Percentiles rank a stretch among this genome's conserved stretches.
Evolutionary conservation across 2,888 invertebrate genomes (phyloP).

Genomic region (Lepidochrysops patricia): DNA sequence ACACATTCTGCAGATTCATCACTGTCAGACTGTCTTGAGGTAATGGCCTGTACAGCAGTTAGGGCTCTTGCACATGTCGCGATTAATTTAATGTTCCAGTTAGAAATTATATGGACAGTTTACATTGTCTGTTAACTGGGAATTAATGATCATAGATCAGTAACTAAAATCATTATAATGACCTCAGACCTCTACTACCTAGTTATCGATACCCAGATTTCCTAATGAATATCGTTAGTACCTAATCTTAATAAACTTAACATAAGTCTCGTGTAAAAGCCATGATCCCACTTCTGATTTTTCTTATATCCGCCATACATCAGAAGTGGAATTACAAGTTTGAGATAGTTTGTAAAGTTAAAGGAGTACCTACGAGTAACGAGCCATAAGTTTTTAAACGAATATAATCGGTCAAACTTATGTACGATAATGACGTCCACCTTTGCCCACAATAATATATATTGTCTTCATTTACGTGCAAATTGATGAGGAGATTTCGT

Average conservation of each 20-base stretch:
- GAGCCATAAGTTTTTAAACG: constrained; percentile 17
- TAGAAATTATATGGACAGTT: background rate
- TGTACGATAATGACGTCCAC: background rate
- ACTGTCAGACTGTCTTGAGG: constrained; percentile 28
- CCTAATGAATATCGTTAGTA: too few relatives aligned
- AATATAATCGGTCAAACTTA: constrained; percentile 21
- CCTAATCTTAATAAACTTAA: too few relatives aligned
- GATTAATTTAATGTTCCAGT: background rate
- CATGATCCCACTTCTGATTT: too few relatives aligned
- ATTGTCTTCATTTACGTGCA: background rate
- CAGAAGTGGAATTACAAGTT: background rate
- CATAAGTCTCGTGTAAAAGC: too few relatives aligned
- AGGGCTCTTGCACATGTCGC: background rate
- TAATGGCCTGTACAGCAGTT: constrained; percentile 11
- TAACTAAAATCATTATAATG: too few relatives aligned
- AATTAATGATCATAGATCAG: too few relatives aligned
- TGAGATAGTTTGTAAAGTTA: background rate
- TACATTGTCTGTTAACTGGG: too few relatives aligned
- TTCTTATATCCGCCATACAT: too few relatives aligned
- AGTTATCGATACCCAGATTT: too few relatives aligned
- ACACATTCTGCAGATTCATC: constrained; percentile 23
- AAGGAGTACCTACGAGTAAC: background rate
- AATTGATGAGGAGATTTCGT: background rate
- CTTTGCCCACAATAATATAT: too few relatives aligned
- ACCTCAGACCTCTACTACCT: too few relatives aligned